Evolutionary conservation across 2,113 vertebrate species (phyloP).

Genomic region (Felis catus): F.catus_Fca126_mat1.0 CM031423.1:1760001-1760500

Average conservation of each 20-base stretch:
- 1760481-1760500: too few species aligned
- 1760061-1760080: background rate
- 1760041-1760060: background rate
- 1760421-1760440: too few species aligned
- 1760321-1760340: too few species aligned
- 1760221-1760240: background rate
- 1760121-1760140: background rate
- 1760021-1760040: background rate
- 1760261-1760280: background rate
- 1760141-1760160: background rate
- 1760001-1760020: background rate
- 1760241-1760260: background rate
- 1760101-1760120: background rate
- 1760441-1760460: too few species aligned
- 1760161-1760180: background rate
- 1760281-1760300: background rate
- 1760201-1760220: background rate
- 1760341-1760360: too few species aligned
- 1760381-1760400: too few species aligned
- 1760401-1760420: too few species aligned
- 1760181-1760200: background rate
- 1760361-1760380: background rate
- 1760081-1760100: too few species aligned
- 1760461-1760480: too few species aligned
- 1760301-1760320: background rate